Conservation (phyloP, 2,888 invertebrate species). For the Oligia fasciuncula region DNA sequence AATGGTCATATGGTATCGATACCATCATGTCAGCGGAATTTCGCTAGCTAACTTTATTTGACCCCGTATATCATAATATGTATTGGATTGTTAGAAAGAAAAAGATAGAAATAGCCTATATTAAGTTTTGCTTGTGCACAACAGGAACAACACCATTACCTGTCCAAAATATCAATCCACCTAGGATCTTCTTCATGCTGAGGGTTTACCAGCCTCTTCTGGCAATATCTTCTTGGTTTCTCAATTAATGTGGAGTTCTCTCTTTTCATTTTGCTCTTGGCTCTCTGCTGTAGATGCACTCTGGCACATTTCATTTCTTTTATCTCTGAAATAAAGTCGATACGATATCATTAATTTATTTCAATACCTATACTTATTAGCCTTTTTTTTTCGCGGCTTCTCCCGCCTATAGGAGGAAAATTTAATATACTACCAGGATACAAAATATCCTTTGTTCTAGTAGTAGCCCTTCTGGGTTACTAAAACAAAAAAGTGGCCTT, state of each 20-base stretch:
- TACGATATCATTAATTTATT: neutral
- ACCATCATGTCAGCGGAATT: neutral
- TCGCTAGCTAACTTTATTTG: neutral
- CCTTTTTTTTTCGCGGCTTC: neutral
- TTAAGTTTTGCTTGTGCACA: neutral
- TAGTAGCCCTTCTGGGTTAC: no score
- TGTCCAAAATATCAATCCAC: slow-evolving; percentile 77
- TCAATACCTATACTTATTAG: neutral
- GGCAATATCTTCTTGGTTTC: slow-evolving; percentile 83
- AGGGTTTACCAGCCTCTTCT: slow-evolving; percentile 84
- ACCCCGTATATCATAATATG: neutral
- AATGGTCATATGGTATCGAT: neutral
- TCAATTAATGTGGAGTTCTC: slow-evolving; percentile 60
- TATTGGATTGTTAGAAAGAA: no score
- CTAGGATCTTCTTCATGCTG: slow-evolving; percentile 82
- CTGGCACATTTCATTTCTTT: slow-evolving; percentile 84
- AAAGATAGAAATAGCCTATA: neutral
- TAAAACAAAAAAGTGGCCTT: no score
- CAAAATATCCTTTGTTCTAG: neutral
- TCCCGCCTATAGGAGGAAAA: neutral
- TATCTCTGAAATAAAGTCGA: slow-evolving; percentile 3
- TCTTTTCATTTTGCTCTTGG: slow-evolving; percentile 68
- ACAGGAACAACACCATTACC: slow-evolving; percentile 62
- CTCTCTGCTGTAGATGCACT: slow-evolving; percentile 81
- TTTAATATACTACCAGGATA: neutral